Base-by-base conservation (phyloP, 2,888 invertebrate genomes). In the Euphydryas editha region DNA sequence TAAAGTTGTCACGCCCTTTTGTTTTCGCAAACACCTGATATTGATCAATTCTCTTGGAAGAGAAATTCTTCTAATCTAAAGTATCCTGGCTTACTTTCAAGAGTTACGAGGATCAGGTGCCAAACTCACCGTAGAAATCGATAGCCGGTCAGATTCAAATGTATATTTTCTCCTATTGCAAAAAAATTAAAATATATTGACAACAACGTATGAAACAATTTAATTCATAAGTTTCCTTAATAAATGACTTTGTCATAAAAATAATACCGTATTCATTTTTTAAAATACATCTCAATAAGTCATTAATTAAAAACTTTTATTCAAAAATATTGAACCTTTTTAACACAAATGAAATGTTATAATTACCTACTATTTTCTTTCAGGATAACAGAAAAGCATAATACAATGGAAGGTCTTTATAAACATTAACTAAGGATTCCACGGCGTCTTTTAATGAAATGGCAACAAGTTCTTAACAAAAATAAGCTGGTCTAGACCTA, bases 401-500 rank as follows among this genome's bases (percentile, higher is more conserved):
- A 36, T 42, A 62, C 66, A 67, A 67, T 67, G 46, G 62, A 58
- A 51, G 46, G 59, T 68, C 68, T 68, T 64, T 64, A 49, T 68
- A 63, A 63, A 67, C 54, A 61, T 64, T 64, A 64, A 67, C 46
- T 68, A 65, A 59, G 62, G 59, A 65, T 57, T 58, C 37, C 47
- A 44, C 44, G 44, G 57, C 20, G 46, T 47, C 56, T 60, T 62
- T 59, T 62, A 56, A 60, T 62, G 47, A 67, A 65, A 67, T 65
- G 56, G 62, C 57, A 67, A 61, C 61, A 61, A 61, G 54, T 42
- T 59, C 44, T 55, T 47, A 61, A 54, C 54, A 62, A 62, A 80
- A 80, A 79, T 78, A 67, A 69, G 75, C 75, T 78, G 75, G 81
- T 75, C 80, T 83, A 85, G 81, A 83, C 81, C 82, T 84, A 81